phyloP scores from a whole-genome alignment of 1,140 invertebrate genomes.

The Maconellicoccus hirsutus region DNA sequence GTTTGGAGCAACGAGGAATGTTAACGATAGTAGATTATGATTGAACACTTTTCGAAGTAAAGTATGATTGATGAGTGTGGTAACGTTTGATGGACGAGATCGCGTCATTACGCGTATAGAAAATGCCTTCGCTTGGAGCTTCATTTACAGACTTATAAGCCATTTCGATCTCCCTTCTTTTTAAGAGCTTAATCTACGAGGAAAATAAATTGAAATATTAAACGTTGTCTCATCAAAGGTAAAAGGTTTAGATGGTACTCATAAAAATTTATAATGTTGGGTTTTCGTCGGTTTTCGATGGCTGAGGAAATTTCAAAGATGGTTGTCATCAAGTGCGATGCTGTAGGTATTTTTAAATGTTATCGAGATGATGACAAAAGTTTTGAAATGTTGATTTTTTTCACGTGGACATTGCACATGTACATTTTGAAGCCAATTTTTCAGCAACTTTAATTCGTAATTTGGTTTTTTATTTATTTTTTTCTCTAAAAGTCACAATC shows the following conservation, averaged over 20 bases:
- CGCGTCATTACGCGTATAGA: not conserved
- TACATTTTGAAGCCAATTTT: no score
- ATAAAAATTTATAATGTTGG: not conserved
- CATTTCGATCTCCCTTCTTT: not conserved
- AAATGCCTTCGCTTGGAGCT: not conserved
- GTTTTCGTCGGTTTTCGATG: not conserved
- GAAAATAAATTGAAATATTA: not conserved
- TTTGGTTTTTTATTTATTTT: no score
- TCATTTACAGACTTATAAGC: constrained; percentile 4
- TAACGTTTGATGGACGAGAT: constrained; percentile 7
- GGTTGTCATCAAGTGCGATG: no score
- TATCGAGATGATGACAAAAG: no score
- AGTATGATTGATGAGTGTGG: not conserved
- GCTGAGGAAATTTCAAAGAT: not conserved
- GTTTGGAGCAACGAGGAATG: not conserved
- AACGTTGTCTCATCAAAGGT: not conserved
- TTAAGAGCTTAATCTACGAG: not conserved
- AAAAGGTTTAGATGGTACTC: not conserved
- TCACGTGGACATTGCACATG: no score
- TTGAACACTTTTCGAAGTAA: not conserved
- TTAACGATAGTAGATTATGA: constrained; percentile 4
- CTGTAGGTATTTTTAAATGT: no score
- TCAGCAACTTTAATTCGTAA: no score
- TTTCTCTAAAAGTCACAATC: no score
- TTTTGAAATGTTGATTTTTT: no score